A percentile compares a stretch with the other conserved stretches of the same genome.
These are phyloP conservation scores for Acronicta aceris DNA, from an alignment of 2,888 invertebrate species.

Conservation along the genomic window DNA sequence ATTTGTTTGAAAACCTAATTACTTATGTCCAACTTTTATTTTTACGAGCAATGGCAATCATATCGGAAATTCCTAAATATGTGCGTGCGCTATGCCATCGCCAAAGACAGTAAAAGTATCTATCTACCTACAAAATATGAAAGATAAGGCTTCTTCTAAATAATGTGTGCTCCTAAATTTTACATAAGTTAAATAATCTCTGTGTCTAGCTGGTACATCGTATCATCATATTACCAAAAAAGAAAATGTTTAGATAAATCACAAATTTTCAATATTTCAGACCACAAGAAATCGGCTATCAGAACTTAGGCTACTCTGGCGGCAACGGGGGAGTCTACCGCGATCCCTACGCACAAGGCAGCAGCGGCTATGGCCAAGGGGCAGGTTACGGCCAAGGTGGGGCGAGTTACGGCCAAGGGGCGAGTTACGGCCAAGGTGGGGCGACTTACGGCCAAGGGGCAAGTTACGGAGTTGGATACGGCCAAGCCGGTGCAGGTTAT, in stretches of 20 bases:
- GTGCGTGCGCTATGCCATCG: too few relatives aligned
- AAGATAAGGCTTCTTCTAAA: too few relatives aligned
- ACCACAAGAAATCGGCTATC: slow-evolving; percentile 75
- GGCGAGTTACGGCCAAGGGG: slow-evolving; percentile 24
- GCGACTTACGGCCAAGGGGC: slow-evolving; percentile 23
- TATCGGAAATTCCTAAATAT: not conserved
- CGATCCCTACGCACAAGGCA: slow-evolving; percentile 60
- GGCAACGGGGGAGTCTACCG: slow-evolving; percentile 44
- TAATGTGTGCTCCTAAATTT: too few relatives aligned
- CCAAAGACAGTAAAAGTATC: too few relatives aligned
- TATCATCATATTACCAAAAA: not conserved
- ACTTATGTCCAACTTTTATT: not conserved
- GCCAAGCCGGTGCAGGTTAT: slow-evolving; percentile 17
- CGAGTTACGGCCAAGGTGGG: slow-evolving; percentile 13
- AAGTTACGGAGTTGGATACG: slow-evolving; percentile 27
- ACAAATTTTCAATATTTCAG: slow-evolving; percentile 57
- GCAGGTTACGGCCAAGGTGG: slow-evolving; percentile 47
- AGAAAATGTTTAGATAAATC: not conserved
- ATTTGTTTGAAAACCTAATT: too few relatives aligned
- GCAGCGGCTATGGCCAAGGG: slow-evolving; percentile 31
- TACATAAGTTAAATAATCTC: too few relatives aligned
- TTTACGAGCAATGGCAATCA: not conserved
- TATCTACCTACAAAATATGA: too few relatives aligned
- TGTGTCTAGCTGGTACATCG: too few relatives aligned
- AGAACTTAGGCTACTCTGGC: slow-evolving; percentile 61